A percentile compares a stretch with the other conserved stretches of the same genome.
Conservation (phyloP, 2,888 invertebrate genomes). For the Ischnura elegans region DNA sequence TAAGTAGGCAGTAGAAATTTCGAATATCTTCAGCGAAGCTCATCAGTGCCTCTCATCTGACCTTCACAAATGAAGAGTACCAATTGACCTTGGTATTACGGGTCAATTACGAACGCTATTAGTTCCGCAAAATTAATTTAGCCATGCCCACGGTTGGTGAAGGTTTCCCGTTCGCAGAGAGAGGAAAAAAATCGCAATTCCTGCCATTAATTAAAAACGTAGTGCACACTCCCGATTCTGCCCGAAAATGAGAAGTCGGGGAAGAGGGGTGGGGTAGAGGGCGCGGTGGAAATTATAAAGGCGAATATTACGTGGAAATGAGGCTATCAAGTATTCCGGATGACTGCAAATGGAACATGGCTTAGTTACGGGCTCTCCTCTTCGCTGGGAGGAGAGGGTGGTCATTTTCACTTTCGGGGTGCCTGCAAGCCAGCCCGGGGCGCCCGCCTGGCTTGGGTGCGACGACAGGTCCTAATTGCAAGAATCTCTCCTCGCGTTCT, state of each 20-base stretch:
- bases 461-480: neutral
- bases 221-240: neutral
- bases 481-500: neutral
- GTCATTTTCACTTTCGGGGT: neutral
- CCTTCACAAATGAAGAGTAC: too few relatives aligned
- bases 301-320: neutral
- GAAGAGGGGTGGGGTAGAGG: neutral
- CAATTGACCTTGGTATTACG: too few relatives aligned
- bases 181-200: neutral
- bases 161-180: neutral
- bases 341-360: neutral
- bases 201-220: neutral
- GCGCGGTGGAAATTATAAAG: neutral
- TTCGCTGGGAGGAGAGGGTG: neutral
- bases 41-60: too few relatives aligned
- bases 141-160: neutral
- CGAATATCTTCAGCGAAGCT: too few relatives aligned
- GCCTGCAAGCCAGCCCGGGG: too few relatives aligned
- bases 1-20: too few relatives aligned
- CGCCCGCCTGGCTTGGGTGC: neutral
- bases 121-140: too few relatives aligned
- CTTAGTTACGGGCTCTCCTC: neutral
- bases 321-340: neutral
- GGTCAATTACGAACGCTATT: too few relatives aligned
- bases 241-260: neutral